phyloP scores from a whole-genome alignment of 2,888 invertebrate species.

The Mylabris sibirica region DNA sequence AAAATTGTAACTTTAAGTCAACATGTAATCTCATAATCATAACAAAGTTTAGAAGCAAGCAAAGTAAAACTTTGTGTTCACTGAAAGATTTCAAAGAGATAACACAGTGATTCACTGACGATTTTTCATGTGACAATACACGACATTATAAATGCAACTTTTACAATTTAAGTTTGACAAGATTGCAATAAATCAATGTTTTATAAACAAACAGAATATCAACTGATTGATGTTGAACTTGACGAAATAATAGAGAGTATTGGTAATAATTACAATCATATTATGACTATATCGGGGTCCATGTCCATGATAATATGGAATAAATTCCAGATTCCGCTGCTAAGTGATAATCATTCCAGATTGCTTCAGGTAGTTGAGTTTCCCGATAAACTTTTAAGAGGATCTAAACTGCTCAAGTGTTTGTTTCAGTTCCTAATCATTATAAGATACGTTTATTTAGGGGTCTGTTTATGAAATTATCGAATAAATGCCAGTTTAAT shows the following conservation, averaged over 20 bases:
- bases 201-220: neutral
- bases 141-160: neutral
- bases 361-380: neutral
- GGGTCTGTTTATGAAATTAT: neutral
- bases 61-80: slow-evolving; percentile 17
- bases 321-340: no score
- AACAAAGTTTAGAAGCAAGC: slow-evolving; percentile 9
- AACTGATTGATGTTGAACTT: no score
- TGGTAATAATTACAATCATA: no score
- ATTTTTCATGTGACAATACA: neutral
- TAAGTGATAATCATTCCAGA: neutral
- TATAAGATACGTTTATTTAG: neutral
- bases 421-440: neutral
- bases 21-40: slow-evolving; percentile 5
- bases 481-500: neutral
- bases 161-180: neutral
- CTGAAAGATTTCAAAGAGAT: neutral
- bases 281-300: no score
- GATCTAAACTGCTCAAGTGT: neutral
- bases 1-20: neutral
- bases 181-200: neutral
- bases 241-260: no score
- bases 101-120: neutral
- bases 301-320: no score
- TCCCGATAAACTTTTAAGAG: neutral